A percentile compares a stretch with the other conserved stretches of the same genome.
phyloP scores from a whole-genome alignment of 2,113 vertebrate genomes.

The Sminthopsis crassicaudata region DNA sequence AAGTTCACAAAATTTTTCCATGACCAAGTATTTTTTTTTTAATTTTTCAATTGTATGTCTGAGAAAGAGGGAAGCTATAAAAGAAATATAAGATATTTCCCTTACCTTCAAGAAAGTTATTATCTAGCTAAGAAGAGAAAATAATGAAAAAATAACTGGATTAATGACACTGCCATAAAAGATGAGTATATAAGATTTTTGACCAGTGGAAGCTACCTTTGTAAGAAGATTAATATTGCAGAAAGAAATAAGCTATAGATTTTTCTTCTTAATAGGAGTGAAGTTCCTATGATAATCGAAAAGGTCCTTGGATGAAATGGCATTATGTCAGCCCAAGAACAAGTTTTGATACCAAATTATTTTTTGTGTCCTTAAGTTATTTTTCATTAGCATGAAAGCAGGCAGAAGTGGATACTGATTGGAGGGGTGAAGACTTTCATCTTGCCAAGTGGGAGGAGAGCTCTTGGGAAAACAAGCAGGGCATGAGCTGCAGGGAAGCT shows the following conservation, averaged over 20 bases:
- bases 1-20: background rate
- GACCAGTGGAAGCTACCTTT: background rate
- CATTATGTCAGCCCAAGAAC: conserved; percentile 49
- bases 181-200: background rate
- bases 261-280: conserved; percentile 28
- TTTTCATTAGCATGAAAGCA: conserved; percentile 70
- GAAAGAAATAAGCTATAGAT: conserved; percentile 41
- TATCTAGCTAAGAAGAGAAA: conserved; percentile 12
- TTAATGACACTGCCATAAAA: conserved; percentile 24
- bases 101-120: conserved; percentile 32
- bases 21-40: background rate
- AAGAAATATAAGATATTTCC: conserved; percentile 43
- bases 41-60: background rate
- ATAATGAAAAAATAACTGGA: background rate
- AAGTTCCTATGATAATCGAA: conserved; percentile 20
- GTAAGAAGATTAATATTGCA: conserved; percentile 37
- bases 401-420: conserved; percentile 55
- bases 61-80: conserved; percentile 2
- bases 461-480: conserved; percentile 68
- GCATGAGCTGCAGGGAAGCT: conserved; percentile 67
- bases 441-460: conserved; percentile 65
- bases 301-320: background rate
- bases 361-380: conserved; percentile 66
- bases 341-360: conserved; percentile 60
- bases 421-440: conserved; percentile 78